These are phyloP conservation scores for Lepidonotus clava DNA, from an alignment of 2,888 invertebrate genomes.

Conservation along the genomic window DNA sequence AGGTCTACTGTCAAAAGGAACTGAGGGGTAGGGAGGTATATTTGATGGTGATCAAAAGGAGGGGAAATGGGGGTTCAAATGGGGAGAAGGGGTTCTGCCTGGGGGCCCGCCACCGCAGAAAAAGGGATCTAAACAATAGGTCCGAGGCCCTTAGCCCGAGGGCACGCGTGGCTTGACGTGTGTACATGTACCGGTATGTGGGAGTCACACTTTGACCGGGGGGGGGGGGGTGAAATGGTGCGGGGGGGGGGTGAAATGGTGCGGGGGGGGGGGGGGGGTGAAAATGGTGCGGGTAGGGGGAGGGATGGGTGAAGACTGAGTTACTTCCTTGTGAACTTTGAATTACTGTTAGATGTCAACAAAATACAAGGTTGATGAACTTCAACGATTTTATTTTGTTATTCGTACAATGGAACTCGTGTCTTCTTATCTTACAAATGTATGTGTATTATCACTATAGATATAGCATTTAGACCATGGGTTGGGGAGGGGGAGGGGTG, in stretches of 20 bases:
- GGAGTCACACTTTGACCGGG: neutral
- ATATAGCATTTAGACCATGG: no score
- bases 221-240: neutral
- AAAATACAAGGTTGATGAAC: no score
- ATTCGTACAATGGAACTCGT: no score
- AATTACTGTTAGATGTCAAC: no score
- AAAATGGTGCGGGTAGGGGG: no score
- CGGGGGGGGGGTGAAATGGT: neutral
- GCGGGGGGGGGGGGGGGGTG: neutral
- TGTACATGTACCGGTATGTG: neutral
- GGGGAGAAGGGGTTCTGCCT: neutral
- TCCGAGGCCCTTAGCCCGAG: neutral
- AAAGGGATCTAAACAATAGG: constrained; percentile 15
- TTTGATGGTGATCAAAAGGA: neutral
- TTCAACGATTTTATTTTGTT: no score
- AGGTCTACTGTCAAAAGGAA: neutral
- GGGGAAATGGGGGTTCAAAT: neutral
- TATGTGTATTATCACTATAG: no score
- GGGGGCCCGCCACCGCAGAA: neutral
- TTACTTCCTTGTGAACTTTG: no score
- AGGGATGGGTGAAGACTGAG: no score
- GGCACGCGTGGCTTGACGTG: constrained; percentile 27
- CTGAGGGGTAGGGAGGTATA: neutral
- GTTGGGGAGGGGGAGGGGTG: no score
- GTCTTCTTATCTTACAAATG: no score